Conservation (phyloP, 2,113 vertebrate genomes). For the Tapirus terrestris region DNA sequence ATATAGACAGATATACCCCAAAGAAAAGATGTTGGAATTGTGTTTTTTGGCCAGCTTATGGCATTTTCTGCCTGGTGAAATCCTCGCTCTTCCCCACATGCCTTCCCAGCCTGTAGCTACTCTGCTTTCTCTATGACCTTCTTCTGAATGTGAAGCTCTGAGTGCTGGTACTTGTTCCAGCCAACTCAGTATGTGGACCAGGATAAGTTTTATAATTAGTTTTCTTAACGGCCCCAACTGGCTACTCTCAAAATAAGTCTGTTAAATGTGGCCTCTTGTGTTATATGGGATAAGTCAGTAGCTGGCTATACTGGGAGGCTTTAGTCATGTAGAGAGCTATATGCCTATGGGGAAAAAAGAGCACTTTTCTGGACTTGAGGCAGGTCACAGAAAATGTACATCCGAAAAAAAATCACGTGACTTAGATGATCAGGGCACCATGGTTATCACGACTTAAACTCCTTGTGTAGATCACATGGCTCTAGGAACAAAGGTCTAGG, state of each 20-base stretch:
- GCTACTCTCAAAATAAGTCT: constrained; percentile 42
- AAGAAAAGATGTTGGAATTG: not conserved
- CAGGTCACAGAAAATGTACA: not conserved
- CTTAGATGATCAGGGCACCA: not conserved
- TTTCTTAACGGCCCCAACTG: constrained; percentile 39
- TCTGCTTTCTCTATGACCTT: constrained; percentile 14
- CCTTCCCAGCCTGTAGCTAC: not conserved
- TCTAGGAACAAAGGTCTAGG: not conserved
- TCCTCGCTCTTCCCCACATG: not conserved
- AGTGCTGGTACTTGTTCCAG: not conserved
- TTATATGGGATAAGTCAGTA: not conserved
- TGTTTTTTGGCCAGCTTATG: not conserved
- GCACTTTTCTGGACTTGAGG: constrained; percentile 35
- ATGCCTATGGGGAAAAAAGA: not conserved
- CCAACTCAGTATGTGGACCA: constrained; percentile 31
- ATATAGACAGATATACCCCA: not conserved
- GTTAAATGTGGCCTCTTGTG: constrained; percentile 1
- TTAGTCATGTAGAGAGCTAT: not conserved
- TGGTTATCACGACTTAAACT: not conserved
- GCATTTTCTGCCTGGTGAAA: not conserved
- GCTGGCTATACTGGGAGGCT: not conserved
- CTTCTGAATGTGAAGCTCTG: constrained; percentile 5
- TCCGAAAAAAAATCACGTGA: not conserved
- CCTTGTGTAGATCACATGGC: not conserved
- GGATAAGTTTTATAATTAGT: constrained; percentile 32